Base-by-base conservation (phyloP, 2,888 invertebrate genomes). In the Onthophagus sagittarius region DNA sequence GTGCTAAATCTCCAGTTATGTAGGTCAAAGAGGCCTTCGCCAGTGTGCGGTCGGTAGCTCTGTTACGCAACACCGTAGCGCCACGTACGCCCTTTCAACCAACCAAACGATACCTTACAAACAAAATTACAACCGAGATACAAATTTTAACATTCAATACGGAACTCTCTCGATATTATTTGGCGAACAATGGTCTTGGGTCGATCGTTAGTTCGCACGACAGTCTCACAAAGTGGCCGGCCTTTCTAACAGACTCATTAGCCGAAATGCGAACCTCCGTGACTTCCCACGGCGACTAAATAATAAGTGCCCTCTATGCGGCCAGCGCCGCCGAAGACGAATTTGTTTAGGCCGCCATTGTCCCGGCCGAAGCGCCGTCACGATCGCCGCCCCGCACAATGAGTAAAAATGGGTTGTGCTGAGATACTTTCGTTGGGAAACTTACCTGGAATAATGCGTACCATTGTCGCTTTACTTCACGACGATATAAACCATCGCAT, bases 271-370 rank as follows among this genome's bases (percentile, higher is more conserved):
- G 73, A 73, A 71, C 71, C 73, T 65, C 65, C 71, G 73, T 65
- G 69, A 71, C 71, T 73, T 73, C 73, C 73, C 73, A 73, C 73
- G 73, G 73, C 73, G 73, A 71, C 73, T 73, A 73, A 73, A 73
- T 73, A 73, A 73, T 73, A 73, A 71, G 62, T 67, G 67, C 67
- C 63, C 67, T 67, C 67, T 67, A 23, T 67, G 32, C 32, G 67
- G 32, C 67, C 32, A 15, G 31, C 32, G 32, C 32, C 31, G 32
- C 67, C 32, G 32, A 67, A 67, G 67, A 67, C 67, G 73, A 73
- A 73, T 73, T 73, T 73, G 73, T 73, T 73, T 73, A 67, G 73
- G 32, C 32, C 32, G 31, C 73, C 71, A 73, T 73, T 73, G 73
- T 73, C 71, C 71, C 71, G 62, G 15, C 15, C 31, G 71, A 71